Evolutionary conservation across 2,888 invertebrate genomes (phyloP).

Genomic region (Asteroscopus sphinx): DNA sequence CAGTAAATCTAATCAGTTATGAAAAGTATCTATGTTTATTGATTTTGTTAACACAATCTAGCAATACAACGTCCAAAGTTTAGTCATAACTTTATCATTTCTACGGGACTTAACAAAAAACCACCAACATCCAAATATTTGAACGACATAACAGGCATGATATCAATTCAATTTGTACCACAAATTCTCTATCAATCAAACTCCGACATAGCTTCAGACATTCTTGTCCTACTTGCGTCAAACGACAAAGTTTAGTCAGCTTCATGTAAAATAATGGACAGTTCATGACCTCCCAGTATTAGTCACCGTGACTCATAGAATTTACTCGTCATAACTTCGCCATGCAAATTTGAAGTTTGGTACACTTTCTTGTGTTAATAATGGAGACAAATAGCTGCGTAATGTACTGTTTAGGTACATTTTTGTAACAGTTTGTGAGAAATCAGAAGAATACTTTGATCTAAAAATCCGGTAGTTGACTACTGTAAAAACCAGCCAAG

Average conservation of each 20-base stretch:
- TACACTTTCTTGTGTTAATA: conserved; percentile 53
- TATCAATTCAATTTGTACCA: conserved; percentile 33
- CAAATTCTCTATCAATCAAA: conserved; percentile 42
- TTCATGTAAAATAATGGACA: conserved; percentile 57
- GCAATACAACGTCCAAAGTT: background rate
- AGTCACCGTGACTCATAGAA: conserved; percentile 65
- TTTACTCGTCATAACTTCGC: conserved; percentile 61
- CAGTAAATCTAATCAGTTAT: no score
- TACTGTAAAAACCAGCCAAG: background rate
- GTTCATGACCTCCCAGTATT: conserved; percentile 45
- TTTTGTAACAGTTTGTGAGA: background rate
- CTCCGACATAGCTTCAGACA: conserved; percentile 29
- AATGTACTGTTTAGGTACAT: conserved; percentile 31
- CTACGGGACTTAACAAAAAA: conserved; percentile 6
- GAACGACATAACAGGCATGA: conserved; percentile 26
- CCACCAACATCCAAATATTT: conserved; percentile 22
- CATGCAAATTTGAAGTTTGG: conserved; percentile 62
- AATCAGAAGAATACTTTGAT: background rate
- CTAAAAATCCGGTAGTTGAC: background rate
- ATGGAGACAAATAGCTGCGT: conserved; percentile 45
- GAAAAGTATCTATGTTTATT: background rate
- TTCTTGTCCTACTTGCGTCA: conserved; percentile 32
- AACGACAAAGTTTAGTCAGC: conserved; percentile 50
- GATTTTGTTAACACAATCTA: background rate
- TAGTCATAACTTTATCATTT: background rate